Base-by-base conservation (phyloP, 2,797 vertebrate species). In the Gobio occitaniae region DNA sequence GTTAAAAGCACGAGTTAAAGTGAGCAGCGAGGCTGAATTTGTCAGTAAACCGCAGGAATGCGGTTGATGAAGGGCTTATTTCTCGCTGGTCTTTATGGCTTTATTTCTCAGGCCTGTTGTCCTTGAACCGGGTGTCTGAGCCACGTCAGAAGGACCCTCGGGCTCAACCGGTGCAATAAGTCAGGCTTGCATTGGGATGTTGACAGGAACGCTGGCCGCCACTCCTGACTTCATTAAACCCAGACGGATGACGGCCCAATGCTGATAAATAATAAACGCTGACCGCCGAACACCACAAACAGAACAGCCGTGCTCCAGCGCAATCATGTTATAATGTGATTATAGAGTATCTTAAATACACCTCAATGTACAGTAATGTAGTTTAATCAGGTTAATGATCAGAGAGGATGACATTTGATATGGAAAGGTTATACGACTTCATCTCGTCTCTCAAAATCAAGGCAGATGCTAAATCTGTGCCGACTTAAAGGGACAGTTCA, bases 181-280 rank as follows among this genome's bases (percentile, higher is more conserved):
- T 93, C 92, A 93, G 81, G n/a, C 68, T 71, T 56, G 68, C 74
- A 63, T 84, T 72, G 70, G 50, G 75, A 68, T 61, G 78, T 44
- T 86, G 88, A 90, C 85, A 88, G 88, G 61, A n/a, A 56, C 17
- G 52, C 78, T 69, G 56, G 84, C 78, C 63, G 38, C 77, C 83
- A 75, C 72, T 89, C 79, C 86, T 72, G 81, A 89, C 91, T 92
- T 93, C 92, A 93, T 93, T 93, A 93, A 93, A 94, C 88, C 88
- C 89, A 90, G 90, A 93, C 81, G 90, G 90, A 92, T 93, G 89
- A 87, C 74, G 59, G 47, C 47, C 17, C 84, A 87, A 88, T 89
- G 59, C 78, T 56, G 71, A 85, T 82, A 83, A 87, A 78, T 38
- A 68, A 85, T 66, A 86, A 70, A 86, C 66, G 25, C 86, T 88